A percentile compares a stretch with the other conserved stretches of the same genome.
Evolutionary conservation across 2,888 invertebrate genomes (phyloP).

Genomic region (Pheosia tremula): DNA sequence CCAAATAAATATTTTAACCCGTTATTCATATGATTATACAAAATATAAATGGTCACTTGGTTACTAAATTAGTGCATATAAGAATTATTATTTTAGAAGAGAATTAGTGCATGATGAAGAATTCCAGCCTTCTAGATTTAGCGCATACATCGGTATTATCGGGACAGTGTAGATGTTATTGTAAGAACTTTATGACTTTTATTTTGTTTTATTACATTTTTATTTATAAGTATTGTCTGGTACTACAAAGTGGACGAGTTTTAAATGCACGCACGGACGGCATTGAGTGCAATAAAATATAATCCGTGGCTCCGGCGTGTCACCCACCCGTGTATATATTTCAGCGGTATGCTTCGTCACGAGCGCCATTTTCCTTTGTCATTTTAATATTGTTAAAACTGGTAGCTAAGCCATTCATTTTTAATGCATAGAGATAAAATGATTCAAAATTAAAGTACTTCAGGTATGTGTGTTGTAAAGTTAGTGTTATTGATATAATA

Average conservation of each 20-base stretch:
- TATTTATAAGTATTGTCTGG: slow-evolving; percentile 11
- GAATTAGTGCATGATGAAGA: background rate
- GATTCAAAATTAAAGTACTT: slow-evolving; percentile 10
- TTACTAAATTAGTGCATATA: too few relatives aligned
- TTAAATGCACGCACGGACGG: slow-evolving; percentile 19
- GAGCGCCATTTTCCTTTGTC: slow-evolving; percentile 17
- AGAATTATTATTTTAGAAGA: background rate
- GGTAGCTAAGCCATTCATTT: background rate
- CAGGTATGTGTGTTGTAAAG: too few relatives aligned
- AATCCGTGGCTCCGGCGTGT: slow-evolving; percentile 28
- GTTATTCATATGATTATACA: too few relatives aligned
- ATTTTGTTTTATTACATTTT: slow-evolving; percentile 15
- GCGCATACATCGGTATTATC: background rate
- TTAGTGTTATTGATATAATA: background rate
- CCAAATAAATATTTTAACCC: background rate
- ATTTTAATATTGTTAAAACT: background rate
- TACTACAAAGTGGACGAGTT: slow-evolving; percentile 15
- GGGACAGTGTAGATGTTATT: background rate
- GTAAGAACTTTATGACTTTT: background rate
- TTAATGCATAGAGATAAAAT: background rate
- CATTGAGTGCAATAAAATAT: slow-evolving; percentile 31
- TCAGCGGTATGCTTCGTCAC: slow-evolving; percentile 28
- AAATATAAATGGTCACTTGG: too few relatives aligned
- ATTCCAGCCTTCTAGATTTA: background rate
- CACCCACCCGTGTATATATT: slow-evolving; percentile 34